These are phyloP conservation scores for Agonopterix heracliana DNA, from an alignment of 2,888 invertebrate genomes.

Conservation along the genomic window DNA sequence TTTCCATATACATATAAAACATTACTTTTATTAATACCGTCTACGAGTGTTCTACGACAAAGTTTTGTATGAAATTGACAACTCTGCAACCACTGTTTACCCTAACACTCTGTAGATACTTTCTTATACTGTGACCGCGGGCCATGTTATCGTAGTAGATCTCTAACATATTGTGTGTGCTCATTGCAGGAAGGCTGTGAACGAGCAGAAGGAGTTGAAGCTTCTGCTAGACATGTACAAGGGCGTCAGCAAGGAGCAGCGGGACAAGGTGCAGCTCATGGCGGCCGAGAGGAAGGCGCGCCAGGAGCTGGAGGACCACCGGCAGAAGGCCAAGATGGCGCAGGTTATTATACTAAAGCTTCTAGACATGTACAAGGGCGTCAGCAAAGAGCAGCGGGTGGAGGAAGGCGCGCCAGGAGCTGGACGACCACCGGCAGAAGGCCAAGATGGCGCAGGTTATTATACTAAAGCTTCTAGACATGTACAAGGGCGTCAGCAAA, in stretches of 20 bases:
- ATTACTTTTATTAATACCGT: too few species aligned
- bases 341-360: slow-evolving; percentile 69
- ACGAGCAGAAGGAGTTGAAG: slow-evolving; percentile 96
- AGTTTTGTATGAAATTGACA: too few species aligned
- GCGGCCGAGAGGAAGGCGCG: slow-evolving; percentile 94
- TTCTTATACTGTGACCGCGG: too few species aligned
- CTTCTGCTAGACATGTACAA: slow-evolving; percentile 97
- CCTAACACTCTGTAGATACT: too few species aligned
- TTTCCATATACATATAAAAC: too few species aligned
- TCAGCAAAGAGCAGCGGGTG: slow-evolving; percentile 97
- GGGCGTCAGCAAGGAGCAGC: slow-evolving; percentile 96
- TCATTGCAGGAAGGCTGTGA: slow-evolving; percentile 86
- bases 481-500: slow-evolving; percentile 88
- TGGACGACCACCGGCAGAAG: slow-evolving; percentile 91
- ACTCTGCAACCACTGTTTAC: too few species aligned
- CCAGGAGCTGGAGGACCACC: slow-evolving; percentile 92
- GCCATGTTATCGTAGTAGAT: too few species aligned
- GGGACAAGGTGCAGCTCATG: slow-evolving; percentile 97
- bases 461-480: background rate
- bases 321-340: slow-evolving; percentile 89
- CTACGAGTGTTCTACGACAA: too few species aligned
- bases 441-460: slow-evolving; percentile 88
- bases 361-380: slow-evolving; percentile 76
- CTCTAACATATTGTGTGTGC: background rate
- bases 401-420: slow-evolving; percentile 91